Evolutionary conservation across 2,797 vertebrate genomes (phyloP).

Genomic region (Phrynocephalus vlangalii): DNA sequence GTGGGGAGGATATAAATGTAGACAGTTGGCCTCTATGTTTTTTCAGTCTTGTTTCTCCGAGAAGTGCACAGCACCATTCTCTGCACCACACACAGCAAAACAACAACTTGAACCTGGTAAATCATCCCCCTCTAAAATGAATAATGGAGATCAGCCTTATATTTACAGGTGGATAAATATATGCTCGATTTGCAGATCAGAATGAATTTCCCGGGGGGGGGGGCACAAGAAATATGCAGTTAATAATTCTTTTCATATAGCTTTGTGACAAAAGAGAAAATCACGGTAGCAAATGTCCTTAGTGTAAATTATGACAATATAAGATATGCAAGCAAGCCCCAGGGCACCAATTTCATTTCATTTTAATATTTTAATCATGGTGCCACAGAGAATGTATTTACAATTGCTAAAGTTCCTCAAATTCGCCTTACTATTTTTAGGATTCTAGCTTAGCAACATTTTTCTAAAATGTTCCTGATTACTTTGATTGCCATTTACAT

Average conservation of each 20-base stretch:
- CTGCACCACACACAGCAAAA: constrained; percentile 67
- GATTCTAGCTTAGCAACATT: constrained; percentile 35
- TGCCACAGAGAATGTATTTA: constrained; percentile 40
- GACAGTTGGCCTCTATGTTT: constrained; percentile 47
- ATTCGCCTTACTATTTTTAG: constrained; percentile 35
- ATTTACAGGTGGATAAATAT: constrained; percentile 53
- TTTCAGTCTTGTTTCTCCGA: constrained; percentile 42
- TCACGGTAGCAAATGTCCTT: constrained; percentile 11
- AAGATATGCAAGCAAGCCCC: constrained; percentile 41
- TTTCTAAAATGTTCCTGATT: constrained; percentile 48
- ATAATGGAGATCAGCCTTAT: constrained; percentile 62
- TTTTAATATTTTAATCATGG: constrained; percentile 25
- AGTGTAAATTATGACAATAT: constrained; percentile 33
- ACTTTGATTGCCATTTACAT: constrained; percentile 49
- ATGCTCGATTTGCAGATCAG: constrained; percentile 67
- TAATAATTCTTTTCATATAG: constrained; percentile 57
- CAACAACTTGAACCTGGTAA: constrained; percentile 72
- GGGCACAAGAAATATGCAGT: background rate
- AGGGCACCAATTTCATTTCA: constrained; percentile 5
- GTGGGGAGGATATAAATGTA: background rate
- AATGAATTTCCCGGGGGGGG: constrained; percentile 64
- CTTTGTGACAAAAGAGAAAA: constrained; percentile 50
- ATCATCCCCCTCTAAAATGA: constrained; percentile 70
- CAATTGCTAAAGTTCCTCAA: constrained; percentile 16
- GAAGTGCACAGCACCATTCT: constrained; percentile 54